Conservation (phyloP, 2,113 vertebrate genomes). For the Poeciliopsis prolifica region DNA sequence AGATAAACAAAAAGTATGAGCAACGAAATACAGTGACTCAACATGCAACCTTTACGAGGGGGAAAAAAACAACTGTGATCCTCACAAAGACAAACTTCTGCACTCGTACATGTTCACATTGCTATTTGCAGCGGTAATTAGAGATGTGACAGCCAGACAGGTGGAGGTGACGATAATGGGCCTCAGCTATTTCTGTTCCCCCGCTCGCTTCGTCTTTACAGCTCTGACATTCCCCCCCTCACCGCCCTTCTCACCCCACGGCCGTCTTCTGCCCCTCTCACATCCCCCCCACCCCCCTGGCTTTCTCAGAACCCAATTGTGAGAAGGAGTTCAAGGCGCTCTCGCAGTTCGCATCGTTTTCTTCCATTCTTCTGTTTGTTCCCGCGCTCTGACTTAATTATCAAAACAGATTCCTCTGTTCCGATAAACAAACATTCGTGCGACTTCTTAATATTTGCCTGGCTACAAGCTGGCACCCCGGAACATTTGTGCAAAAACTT, state of each 20-base stretch:
- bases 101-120: constrained; percentile 17
- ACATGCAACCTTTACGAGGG: constrained; percentile 1
- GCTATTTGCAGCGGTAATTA: constrained; percentile 67
- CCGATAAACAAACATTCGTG: neutral
- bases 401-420: constrained; percentile 8
- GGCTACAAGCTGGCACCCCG: too few species aligned
- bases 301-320: neutral
- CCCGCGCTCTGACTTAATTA: constrained; percentile 6
- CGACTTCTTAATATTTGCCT: too few species aligned
- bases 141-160: constrained; percentile 68
- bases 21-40: constrained; percentile 13
- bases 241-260: neutral
- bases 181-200: constrained; percentile 67
- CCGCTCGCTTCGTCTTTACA: constrained; percentile 19
- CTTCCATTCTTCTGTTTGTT: neutral
- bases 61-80: neutral
- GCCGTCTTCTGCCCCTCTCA: constrained; percentile 28
- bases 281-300: neutral
- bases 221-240: neutral
- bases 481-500: too few species aligned
- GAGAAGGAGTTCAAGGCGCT: neutral
- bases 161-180: constrained; percentile 68
- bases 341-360: neutral
- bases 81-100: neutral
- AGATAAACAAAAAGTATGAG: constrained; percentile 21